Evolutionary conservation across 2,797 vertebrate species (phyloP), one percentile per base, ranked within the genome.

Genomic region (Heliangelus exortis): DNA sequence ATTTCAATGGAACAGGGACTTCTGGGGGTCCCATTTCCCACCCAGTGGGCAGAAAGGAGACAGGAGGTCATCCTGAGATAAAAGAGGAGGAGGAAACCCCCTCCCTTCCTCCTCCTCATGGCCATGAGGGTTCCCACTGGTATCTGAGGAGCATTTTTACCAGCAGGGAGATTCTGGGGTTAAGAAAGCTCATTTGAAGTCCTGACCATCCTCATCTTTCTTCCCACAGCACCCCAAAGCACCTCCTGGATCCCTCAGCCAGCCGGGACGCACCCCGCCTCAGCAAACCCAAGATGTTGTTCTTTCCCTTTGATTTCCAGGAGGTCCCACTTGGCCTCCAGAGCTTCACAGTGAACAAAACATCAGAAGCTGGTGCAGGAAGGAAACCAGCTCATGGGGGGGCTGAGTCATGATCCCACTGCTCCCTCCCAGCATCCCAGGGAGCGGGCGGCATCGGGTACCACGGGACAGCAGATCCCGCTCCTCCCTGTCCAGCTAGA

Each of bases 311-410:
- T 94, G 83, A 87, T 91, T 96, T 91, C 57, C 87, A 93, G 48
- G 55, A 93, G 83, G 86, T 94, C 72, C 75, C 1, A 15, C 33
- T 95, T 5, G 57, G 93, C 87, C 87, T 85, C 83, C 74, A 39
- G 93, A 95, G 92, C 87, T 88, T 76, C 62, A 8, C n/a, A 0
- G 72, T 15, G 33, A 95, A 92, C 84, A 95, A 95, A 96, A 94
- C 96, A 95, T 96, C 93, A 95, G 92, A 94, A 91, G 78, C 4
- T 8, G 3, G 41, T 23, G 71, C 90, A 94, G 97, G 96, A 97
- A 96, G 96, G 96, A 97, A 97, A 93, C 71, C 43, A 0, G 15
- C 87, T 94, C 88, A 80, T 41, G 25, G 28, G 45, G 76, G 75
- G 87, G 57, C 83, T 93, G 76, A 95, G 86, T 96, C 96, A 90